phyloP scores from a whole-genome alignment of 1,140 invertebrate species.

The Stegodyphus dumicola region DNA sequence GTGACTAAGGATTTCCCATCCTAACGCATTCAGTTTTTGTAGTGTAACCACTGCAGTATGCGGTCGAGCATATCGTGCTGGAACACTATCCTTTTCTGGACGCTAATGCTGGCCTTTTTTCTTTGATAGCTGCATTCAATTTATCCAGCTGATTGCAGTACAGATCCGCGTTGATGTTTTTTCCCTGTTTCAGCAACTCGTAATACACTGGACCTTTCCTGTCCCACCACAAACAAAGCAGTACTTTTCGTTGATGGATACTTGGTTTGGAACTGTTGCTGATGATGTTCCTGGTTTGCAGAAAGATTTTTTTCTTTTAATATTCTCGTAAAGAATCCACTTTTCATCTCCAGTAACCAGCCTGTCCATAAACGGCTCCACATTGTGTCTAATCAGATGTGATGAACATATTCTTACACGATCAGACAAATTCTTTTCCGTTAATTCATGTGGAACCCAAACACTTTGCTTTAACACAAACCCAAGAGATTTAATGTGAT shows the following conservation, averaged over 20 bases:
- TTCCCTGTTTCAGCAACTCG: neutral
- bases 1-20: too few relatives aligned
- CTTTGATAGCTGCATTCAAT: conserved; percentile 42
- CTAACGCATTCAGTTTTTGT: too few relatives aligned
- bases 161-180: conserved; percentile 23
- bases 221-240: too few relatives aligned
- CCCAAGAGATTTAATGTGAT: conserved; percentile 33
- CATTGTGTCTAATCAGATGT: conserved; percentile 4
- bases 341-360: conserved; percentile 2
- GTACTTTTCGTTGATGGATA: too few relatives aligned
- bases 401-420: conserved; percentile 18
- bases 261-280: neutral
- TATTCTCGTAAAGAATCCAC: neutral
- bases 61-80: too few relatives aligned
- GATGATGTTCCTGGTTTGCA: neutral
- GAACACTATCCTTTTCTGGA: too few relatives aligned
- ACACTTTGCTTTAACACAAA: conserved; percentile 40
- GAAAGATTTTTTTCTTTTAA: neutral
- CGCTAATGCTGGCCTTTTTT: conserved; percentile 25
- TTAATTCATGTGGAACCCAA: conserved; percentile 35
- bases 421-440: conserved; percentile 34
- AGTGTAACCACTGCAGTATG: too few relatives aligned
- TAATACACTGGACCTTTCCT: too few relatives aligned
- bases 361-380: neutral
- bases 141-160: conserved; percentile 41